phyloP scores from a whole-genome alignment of 2,888 invertebrate genomes.

The Pimpla rufipes region DNA sequence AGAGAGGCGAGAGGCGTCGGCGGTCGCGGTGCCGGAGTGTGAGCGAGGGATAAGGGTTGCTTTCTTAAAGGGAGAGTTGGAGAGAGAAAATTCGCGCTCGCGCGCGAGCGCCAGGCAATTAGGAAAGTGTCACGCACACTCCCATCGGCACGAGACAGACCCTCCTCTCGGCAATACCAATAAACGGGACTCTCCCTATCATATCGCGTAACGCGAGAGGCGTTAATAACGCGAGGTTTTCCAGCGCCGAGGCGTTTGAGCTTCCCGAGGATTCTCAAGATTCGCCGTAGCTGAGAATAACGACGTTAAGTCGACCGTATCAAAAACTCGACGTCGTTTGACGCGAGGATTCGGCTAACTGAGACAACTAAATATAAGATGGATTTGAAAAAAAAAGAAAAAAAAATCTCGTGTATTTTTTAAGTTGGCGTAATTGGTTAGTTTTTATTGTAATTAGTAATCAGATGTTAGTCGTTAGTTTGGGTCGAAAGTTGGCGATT shows the following conservation, averaged over 20 bases:
- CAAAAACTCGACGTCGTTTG: not conserved
- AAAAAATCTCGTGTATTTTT: too few species aligned
- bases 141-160: slow-evolving; percentile 77
- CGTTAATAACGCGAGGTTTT: slow-evolving; percentile 28
- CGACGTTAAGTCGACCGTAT: slow-evolving; percentile 5
- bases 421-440: too few species aligned
- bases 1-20: slow-evolving; percentile 37
- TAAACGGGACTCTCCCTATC: slow-evolving; percentile 63
- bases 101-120: slow-evolving; percentile 79
- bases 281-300: slow-evolving; percentile 2
- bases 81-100: not conserved
- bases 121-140: slow-evolving; percentile 85
- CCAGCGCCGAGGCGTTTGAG: not conserved
- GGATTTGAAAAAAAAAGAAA: too few species aligned
- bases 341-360: not conserved
- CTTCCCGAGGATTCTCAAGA: not conserved
- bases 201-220: slow-evolving; percentile 47
- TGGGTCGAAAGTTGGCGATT: too few species aligned
- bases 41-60: slow-evolving; percentile 75
- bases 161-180: slow-evolving; percentile 62
- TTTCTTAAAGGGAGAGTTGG: slow-evolving; percentile 82
- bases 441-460: too few species aligned
- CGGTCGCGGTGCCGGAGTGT: slow-evolving; percentile 49
- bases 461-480: too few species aligned
- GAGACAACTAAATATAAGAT: not conserved